Evolutionary conservation across 2,888 invertebrate genomes (phyloP), one percentile per base, ranked within the genome.

Genomic region (Cistogaster globosa): DNA sequence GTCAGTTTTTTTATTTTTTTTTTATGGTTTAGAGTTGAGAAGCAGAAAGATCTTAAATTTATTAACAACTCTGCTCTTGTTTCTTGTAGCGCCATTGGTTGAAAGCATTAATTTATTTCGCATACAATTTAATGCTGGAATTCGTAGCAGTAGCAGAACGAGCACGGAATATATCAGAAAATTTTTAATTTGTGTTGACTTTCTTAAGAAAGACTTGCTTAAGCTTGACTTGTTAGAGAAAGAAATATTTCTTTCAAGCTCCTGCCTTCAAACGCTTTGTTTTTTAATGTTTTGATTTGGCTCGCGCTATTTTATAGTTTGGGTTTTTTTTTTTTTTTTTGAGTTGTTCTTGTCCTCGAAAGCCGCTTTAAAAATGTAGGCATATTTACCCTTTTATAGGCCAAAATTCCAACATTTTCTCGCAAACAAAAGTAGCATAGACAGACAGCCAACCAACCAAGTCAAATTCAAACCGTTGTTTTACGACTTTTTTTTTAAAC

Each of bases 301-400:
- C 85, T 85, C 85, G 85, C 85, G 85, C 85, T 85, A 82, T 85
- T 85, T 69, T 48, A 22, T 60, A 48, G 5, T 55, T 36, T 51
- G 14, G 67, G 53, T 32, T 45, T 74, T n/a, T n/a, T 65, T 18
- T 36, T 53, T 62, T 20, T 63, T 71, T 22, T 42, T 9, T 71
- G 71, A 48, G 22, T 71, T 65, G 71, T 57, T 68, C 57, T 53
- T 60, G 69, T 53, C 53, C 53, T 48, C 68, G 48, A 26, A 16
- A 69, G 77, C 69, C 74, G 81, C 12, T 42, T 42, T 12, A 42
- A 42, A 42, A 42, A 85, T 82, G 85, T 42, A 12, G 12, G 42
- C 12, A 85, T 82, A 85, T 85, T 82, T 82, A 85, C 85, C 84
- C 85, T 85, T 85, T 85, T 85, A 67, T 76, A 78, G 82, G 68